Conservation (phyloP, 2,113 vertebrate species). For the Paratilapia polleni region DNA sequence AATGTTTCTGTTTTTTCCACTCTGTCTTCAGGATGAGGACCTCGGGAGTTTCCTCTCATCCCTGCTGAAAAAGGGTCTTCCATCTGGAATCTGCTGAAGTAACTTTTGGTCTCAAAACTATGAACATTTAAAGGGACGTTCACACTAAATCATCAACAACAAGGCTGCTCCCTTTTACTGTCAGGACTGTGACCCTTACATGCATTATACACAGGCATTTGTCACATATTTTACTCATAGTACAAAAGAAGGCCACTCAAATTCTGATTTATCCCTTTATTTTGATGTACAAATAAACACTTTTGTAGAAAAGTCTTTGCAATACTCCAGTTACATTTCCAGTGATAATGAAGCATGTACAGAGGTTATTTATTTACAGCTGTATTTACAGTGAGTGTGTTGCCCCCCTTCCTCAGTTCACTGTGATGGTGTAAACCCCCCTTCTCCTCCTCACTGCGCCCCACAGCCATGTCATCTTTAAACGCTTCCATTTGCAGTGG, state of each 20-base stretch:
- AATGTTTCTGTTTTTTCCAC: neutral
- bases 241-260: neutral
- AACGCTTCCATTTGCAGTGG: slow-evolving; percentile 65
- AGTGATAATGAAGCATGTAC: neutral
- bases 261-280: slow-evolving; percentile 17
- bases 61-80: slow-evolving; percentile 93
- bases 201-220: neutral
- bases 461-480: slow-evolving; percentile 40
- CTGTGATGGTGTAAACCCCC: slow-evolving; percentile 69
- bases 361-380: neutral
- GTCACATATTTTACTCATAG: neutral
- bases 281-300: slow-evolving; percentile 51
- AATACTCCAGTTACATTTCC: neutral
- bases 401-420: neutral
- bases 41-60: slow-evolving; percentile 93
- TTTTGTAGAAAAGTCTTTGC: slow-evolving; percentile 49
- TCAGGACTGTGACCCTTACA: neutral
- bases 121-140: neutral
- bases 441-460: neutral
- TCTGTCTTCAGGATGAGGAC: slow-evolving; percentile 88
- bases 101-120: neutral
- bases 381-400: neutral
- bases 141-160: neutral
- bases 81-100: slow-evolving; percentile 79
- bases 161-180: neutral